These are phyloP conservation scores for Sinonovacula constricta DNA, from an alignment of 1,140 invertebrate genomes.

Conservation along the genomic window DNA sequence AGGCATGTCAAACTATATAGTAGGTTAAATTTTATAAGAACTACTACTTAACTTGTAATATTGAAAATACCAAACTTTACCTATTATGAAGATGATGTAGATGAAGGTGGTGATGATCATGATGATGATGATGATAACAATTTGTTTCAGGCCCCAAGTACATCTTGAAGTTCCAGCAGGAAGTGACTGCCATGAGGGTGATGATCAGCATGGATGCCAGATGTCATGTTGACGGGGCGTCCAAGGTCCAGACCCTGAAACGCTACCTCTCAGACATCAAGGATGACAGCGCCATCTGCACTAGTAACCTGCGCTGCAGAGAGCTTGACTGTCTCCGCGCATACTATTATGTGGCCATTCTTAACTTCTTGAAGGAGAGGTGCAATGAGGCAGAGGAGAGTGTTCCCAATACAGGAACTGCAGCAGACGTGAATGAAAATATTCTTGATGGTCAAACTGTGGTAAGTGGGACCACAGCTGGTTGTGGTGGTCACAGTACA, in stretches of 20 bases:
- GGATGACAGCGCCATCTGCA: conserved; percentile 67
- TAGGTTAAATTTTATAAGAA: too few relatives aligned
- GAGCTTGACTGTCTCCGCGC: conserved; percentile 73
- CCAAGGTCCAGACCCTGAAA: conserved; percentile 67
- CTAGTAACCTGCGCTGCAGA: conserved; percentile 63
- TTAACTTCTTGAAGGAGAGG: conserved; percentile 58
- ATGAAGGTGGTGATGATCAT: too few relatives aligned
- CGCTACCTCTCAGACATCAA: conserved; percentile 71
- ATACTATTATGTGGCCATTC: conserved; percentile 70
- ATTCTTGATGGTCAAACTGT: background rate
- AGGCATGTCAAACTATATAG: too few relatives aligned
- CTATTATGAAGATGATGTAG: too few relatives aligned
- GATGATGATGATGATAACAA: too few relatives aligned
- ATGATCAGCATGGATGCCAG: conserved; percentile 72
- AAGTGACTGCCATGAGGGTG: conserved; percentile 70
- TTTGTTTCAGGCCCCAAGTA: conserved; percentile 72
- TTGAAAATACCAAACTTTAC: too few relatives aligned
- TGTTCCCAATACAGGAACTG: background rate
- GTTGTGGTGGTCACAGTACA: too few relatives aligned
- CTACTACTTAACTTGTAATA: too few relatives aligned
- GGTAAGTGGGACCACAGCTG: background rate
- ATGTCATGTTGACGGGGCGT: conserved; percentile 63
- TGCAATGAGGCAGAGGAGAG: conserved; percentile 19
- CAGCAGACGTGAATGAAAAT: background rate
- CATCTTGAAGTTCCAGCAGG: conserved; percentile 73